These are phyloP conservation scores for Heliocidaris erythrogramma DNA, from an alignment of 35 echinoderm and acorn worm genomes.

Conservation along the genomic window DNA sequence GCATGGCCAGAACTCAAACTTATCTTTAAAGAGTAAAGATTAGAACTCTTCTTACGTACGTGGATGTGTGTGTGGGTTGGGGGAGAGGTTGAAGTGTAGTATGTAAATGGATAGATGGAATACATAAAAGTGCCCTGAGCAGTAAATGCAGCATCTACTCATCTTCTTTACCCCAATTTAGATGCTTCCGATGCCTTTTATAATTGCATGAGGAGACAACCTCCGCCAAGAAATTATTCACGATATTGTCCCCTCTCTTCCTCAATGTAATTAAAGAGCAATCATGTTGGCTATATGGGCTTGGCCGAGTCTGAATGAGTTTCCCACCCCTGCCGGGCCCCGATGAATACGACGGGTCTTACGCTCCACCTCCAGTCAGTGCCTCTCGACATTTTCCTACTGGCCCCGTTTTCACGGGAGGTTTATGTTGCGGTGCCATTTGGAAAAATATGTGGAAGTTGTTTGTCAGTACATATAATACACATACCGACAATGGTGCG, in stretches of 20 bases:
- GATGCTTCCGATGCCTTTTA: not conserved
- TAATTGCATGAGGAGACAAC: not conserved
- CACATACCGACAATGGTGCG: not conserved
- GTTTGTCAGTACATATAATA: not conserved
- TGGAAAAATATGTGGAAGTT: not conserved
- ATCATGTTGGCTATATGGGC: constrained; percentile 6
- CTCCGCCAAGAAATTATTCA: not conserved
- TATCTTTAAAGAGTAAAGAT: too few species aligned
- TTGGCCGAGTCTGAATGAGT: not conserved
- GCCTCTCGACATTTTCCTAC: not conserved
- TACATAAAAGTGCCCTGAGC: not conserved
- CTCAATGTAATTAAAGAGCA: not conserved
- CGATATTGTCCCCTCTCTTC: not conserved
- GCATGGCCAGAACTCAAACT: too few species aligned
- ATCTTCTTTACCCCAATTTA: not conserved
- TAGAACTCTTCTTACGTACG: not conserved
- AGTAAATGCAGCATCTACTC: not conserved
- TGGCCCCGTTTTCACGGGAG: not conserved
- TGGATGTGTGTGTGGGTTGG: not conserved
- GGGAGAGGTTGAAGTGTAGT: not conserved
- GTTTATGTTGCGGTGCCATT: not conserved
- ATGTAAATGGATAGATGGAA: not conserved
- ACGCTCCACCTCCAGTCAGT: not conserved
- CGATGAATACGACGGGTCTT: not conserved
- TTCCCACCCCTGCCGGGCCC: not conserved